Percentiles rank a stretch among this genome's conserved stretches.
These are phyloP conservation scores for Pemphredon lugubris DNA, from an alignment of 2,888 invertebrate species.

Conservation along the genomic window DNA sequence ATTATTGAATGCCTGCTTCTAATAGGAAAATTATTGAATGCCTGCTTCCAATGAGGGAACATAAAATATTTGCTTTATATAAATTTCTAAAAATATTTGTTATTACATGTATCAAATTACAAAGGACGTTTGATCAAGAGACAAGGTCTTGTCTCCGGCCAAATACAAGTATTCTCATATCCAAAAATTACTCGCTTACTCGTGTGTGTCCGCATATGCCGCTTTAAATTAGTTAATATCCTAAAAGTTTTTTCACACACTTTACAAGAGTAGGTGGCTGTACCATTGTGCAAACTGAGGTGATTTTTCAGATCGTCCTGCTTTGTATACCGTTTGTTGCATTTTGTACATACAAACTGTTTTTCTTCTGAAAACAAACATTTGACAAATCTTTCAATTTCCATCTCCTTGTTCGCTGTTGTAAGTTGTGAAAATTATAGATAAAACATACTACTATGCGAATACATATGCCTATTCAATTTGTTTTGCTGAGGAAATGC, in stretches of 20 bases:
- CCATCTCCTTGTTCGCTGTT: not conserved
- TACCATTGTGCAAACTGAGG: constrained; percentile 82
- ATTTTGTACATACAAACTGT: constrained; percentile 83
- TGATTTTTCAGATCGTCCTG: constrained; percentile 84
- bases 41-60: too few relatives aligned
- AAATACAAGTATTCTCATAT: not conserved
- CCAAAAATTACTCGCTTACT: constrained; percentile 81
- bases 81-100: too few relatives aligned
- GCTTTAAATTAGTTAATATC: constrained; percentile 86
- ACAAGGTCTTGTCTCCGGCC: too few relatives aligned
- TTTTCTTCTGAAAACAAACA: constrained; percentile 82
- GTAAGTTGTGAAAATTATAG: constrained; percentile 22
- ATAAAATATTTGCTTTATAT: too few relatives aligned
- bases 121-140: too few relatives aligned
- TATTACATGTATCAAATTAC: too few relatives aligned
- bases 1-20: too few relatives aligned
- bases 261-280: constrained; percentile 84
- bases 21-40: too few relatives aligned
- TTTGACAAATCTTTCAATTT: too few relatives aligned
- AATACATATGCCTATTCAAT: constrained; percentile 85
- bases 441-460: constrained; percentile 71
- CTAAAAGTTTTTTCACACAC: constrained; percentile 87
- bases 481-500: constrained; percentile 87
- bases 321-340: constrained; percentile 84
- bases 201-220: constrained; percentile 87